Evolutionary conservation across 35 echinoderm and acorn worm species (phyloP), one percentile per base, ranked within the genome.

Genomic region (Heliocidaris erythrogramma): DNA sequence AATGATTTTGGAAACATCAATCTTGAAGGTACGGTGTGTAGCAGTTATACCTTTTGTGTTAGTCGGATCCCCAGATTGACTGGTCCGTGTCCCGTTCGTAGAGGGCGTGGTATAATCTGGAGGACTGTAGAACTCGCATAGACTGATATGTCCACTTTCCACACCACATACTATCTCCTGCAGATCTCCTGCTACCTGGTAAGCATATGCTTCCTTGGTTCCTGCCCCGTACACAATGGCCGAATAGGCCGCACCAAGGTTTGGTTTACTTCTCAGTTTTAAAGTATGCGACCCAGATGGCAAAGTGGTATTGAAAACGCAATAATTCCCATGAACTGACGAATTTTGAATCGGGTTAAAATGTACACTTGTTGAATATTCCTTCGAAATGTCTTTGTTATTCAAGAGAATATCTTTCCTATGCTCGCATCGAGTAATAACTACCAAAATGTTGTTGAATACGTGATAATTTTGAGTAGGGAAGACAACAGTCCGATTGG

Each of bases 101-200:
- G 87, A 89, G 47, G 93, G 65, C 30, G 30, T 47, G 61, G 32
- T 85, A 30, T 94, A 85, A 86, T 94, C 93, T 30, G 78, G 78
- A 29, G 78, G 93, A 27, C 16, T 49, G 21, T 71, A 86, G 35
- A 50, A 92, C 11, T 86, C 32, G n/a, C 85, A 88, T 42, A 89
- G 31, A 17, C 48, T 85, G 7, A 86, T 30, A 17, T 95, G 42
- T 11, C 24, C 29, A 48, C 32, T 11, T 11, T 92, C 53, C 18
- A 92, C 59, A 35, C 65, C 49, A 65, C 94, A 95, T 2, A 90
- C 88, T 17, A 95, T 60, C 35, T 95, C 60, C 49, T 85, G 49
- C 5, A 95, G 86, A 53, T 95, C 94, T 32, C 88, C 32, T 21
- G 94, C 94, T 48, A 95, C 86, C 30, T 59, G 88, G 56, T 91